A percentile compares a stretch with the other conserved stretches of the same genome.
Conservation (phyloP, 2,888 invertebrate species). For the Idaea dimidiata region DNA sequence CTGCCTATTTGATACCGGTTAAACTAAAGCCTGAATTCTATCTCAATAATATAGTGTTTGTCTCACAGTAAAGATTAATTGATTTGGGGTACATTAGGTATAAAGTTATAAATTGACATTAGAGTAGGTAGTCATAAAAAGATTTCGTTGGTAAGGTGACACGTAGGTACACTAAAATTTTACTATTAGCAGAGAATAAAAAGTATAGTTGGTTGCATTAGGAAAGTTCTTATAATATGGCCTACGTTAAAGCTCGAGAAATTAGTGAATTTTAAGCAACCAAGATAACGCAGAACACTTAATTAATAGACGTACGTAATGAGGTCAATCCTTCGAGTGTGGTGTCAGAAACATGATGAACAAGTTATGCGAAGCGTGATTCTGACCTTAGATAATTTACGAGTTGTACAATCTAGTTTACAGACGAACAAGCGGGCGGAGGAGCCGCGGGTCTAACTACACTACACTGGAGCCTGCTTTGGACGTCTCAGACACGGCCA, state of each 20-base stretch:
- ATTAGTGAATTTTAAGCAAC: not conserved
- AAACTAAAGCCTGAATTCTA: not conserved
- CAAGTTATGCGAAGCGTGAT: constrained; percentile 56
- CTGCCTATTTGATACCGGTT: not conserved
- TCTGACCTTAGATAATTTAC: constrained; percentile 69
- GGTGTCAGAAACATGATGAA: constrained; percentile 56
- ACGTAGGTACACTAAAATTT: too few relatives aligned
- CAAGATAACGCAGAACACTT: not conserved
- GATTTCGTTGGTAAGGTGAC: too few relatives aligned
- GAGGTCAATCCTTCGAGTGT: constrained; percentile 3
- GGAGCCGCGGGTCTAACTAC: constrained; percentile 47
- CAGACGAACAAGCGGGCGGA: constrained; percentile 49
- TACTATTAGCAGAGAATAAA: too few relatives aligned
- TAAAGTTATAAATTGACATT: too few relatives aligned
- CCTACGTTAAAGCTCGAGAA: not conserved
- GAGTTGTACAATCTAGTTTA: constrained; percentile 64
- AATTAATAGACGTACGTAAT: not conserved
- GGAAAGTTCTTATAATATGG: not conserved
- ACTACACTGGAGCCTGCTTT: not conserved
- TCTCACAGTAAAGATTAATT: not conserved
- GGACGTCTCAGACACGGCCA: constrained; percentile 21
- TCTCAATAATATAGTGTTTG: not conserved
- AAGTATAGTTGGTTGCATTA: too few relatives aligned
- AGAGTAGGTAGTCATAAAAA: too few relatives aligned
- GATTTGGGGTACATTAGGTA: too few relatives aligned